These are phyloP conservation scores for Peribatodes rhomboidaria DNA, from an alignment of 2,888 invertebrate species.

Conservation along the genomic window DNA sequence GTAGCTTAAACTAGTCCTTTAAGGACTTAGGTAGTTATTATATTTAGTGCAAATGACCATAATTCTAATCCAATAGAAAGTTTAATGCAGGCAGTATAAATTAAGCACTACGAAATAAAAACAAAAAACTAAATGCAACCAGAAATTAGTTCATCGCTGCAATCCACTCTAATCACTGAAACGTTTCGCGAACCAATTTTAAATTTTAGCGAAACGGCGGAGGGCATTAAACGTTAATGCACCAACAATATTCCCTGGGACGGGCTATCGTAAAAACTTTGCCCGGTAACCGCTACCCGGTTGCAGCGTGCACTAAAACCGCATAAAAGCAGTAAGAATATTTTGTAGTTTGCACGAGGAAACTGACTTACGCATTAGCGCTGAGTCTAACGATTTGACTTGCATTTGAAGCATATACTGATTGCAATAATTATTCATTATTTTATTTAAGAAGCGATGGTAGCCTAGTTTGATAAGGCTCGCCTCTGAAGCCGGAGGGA, in stretches of 20 bases:
- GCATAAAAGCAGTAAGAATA: conserved; percentile 28
- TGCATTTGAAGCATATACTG: background rate
- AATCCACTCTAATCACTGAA: conserved; percentile 69
- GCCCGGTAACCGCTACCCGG: conserved; percentile 64
- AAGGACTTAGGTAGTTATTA: no score
- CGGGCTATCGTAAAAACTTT: conserved; percentile 82
- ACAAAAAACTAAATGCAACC: conserved; percentile 20
- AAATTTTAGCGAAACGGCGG: conserved; percentile 74
- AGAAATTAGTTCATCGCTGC: conserved; percentile 56
- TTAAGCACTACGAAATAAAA: conserved; percentile 16
- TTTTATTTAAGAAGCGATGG: no score
- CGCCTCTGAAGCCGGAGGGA: no score
- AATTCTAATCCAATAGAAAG: no score
- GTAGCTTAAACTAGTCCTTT: no score
- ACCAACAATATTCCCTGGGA: conserved; percentile 77
- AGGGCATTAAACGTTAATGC: conserved; percentile 81
- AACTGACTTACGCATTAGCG: conserved; percentile 3
- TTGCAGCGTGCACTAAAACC: conserved; percentile 54
- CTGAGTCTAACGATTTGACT: background rate
- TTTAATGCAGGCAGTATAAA: background rate
- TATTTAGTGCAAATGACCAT: background rate
- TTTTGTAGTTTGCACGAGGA: conserved; percentile 3
- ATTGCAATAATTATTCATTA: no score
- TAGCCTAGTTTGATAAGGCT: no score
- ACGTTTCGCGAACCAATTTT: conserved; percentile 75